These are phyloP conservation scores for Pheosia gnoma DNA, from an alignment of 2,888 invertebrate species.

Conservation along the genomic window DNA sequence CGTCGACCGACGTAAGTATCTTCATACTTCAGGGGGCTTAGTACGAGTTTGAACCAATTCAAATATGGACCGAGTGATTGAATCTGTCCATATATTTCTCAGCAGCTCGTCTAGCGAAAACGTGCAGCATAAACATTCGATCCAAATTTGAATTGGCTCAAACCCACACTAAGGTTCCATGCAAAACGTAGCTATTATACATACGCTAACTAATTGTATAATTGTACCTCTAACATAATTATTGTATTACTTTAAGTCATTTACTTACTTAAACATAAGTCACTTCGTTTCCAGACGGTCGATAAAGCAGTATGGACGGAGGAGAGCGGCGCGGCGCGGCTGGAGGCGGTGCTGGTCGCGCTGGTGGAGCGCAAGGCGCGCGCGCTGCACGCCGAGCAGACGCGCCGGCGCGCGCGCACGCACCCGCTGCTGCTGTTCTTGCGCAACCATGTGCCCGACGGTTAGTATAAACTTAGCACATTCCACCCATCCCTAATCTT, in stretches of 20 bases:
- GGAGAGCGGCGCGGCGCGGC: slow-evolving; percentile 85
- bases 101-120: no score
- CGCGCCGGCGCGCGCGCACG: slow-evolving; percentile 69
- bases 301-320: slow-evolving; percentile 90
- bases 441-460: slow-evolving; percentile 74
- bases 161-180: no score
- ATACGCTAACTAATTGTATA: no score
- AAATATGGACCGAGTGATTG: no score
- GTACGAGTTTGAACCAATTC: no score
- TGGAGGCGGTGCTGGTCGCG: slow-evolving; percentile 88
- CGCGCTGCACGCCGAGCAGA: slow-evolving; percentile 84
- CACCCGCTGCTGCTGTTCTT: slow-evolving; percentile 71
- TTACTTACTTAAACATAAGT: no score
- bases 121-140: no score
- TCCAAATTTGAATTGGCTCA: no score
- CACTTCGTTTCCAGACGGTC: slow-evolving; percentile 69
- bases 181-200: no score
- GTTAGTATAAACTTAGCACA: slow-evolving; percentile 39
- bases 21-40: neutral
- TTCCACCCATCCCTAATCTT: neutral
- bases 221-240: no score
- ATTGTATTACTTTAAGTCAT: no score
- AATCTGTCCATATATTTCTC: no score
- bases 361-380: slow-evolving; percentile 87
- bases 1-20: slow-evolving; percentile 75